These are phyloP conservation scores for Botrylloides violaceus DNA, from an alignment of 23 tunicate genomes.

Conservation along the genomic window DNA sequence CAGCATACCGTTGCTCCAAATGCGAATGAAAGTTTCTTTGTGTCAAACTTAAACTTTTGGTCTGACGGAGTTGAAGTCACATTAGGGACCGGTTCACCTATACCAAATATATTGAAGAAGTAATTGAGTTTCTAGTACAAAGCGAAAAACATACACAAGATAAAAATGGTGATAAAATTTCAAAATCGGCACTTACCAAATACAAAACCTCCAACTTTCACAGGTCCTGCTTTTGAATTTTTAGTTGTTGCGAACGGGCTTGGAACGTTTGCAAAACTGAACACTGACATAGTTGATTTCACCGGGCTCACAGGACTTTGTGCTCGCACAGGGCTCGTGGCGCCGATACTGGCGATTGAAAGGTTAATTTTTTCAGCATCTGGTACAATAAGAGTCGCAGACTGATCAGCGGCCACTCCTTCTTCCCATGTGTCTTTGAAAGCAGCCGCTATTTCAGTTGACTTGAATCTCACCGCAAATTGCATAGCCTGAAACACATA, in stretches of 20 bases:
- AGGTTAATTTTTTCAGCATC: slow-evolving; percentile 1
- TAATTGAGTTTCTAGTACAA: no score
- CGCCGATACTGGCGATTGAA: background rate
- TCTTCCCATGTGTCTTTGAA: slow-evolving; percentile 36
- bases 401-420: slow-evolving; percentile 38
- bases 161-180: background rate
- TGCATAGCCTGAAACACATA: slow-evolving; percentile 29
- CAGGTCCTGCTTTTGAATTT: slow-evolving; percentile 1
- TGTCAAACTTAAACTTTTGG: background rate
- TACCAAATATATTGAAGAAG: no score
- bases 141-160: background rate
- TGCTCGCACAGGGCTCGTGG: background rate
- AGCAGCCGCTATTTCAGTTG: slow-evolving; percentile 29
- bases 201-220: slow-evolving; percentile 20
- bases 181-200: slow-evolving; percentile 13
- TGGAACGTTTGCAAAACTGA: slow-evolving; percentile 60
- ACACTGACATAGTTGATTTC: slow-evolving; percentile 36
- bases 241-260: slow-evolving; percentile 31
- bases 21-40: background rate
- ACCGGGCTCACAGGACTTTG: slow-evolving; percentile 32
- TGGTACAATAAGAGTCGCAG: slow-evolving; percentile 31
- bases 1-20: no score
- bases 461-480: slow-evolving; percentile 70
- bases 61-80: background rate
- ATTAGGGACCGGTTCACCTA: background rate